Base-by-base conservation (phyloP, 1,140 invertebrate species). In the Chionoecetes opilio region DNA sequence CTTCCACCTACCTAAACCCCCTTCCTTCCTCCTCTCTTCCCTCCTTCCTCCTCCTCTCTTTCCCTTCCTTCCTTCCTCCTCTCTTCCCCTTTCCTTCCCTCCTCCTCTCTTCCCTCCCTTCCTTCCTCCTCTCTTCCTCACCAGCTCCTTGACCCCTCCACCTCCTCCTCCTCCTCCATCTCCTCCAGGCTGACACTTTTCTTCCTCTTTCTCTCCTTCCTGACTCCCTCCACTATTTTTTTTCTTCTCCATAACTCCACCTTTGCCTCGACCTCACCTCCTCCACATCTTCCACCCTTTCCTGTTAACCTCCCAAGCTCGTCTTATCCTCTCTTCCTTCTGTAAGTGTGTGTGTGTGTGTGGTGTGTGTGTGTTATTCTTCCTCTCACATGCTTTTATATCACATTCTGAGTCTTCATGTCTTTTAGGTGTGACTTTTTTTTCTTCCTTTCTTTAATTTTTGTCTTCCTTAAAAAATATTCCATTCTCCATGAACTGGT, bases 201-300 rank as follows among this genome's bases (percentile, higher is more conserved):
- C 38, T 41, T 29, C 53, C 63, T 35, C 38, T 37, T 82, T 92
- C 32, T 82, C 91, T 92, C 91, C 75, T 82, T 32, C 91, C 88
- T 41, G 37, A 31, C 3, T 17, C 37, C 38, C 9, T 90, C 37
- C 38, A 21, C 3, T 32, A 5, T 14, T 41, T 41, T 46, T 38
- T 41, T 41, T 38, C 46, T 41, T 46, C 88, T 41, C 3, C 9
- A 38, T 41, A 31, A 37, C 32, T 41, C 37, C 29, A n/a, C 46
- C 88, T 90, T 29, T 46, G 21, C 38, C 34, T 90, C 88, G n/a
- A 31, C 31, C 82, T 75, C 88, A 37, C 31, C 82, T 75, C n/a
- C 63, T 38, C 32, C 87, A 89, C 35, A 35, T 41, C n/a, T 17
- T 89, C 26, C 35, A 75, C 32, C 46, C 63, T 37, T 91, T 63